Percentiles rank a stretch among this genome's conserved stretches.
Conservation (phyloP, 2,888 invertebrate genomes). For the Parnassius smintheus region DNA sequence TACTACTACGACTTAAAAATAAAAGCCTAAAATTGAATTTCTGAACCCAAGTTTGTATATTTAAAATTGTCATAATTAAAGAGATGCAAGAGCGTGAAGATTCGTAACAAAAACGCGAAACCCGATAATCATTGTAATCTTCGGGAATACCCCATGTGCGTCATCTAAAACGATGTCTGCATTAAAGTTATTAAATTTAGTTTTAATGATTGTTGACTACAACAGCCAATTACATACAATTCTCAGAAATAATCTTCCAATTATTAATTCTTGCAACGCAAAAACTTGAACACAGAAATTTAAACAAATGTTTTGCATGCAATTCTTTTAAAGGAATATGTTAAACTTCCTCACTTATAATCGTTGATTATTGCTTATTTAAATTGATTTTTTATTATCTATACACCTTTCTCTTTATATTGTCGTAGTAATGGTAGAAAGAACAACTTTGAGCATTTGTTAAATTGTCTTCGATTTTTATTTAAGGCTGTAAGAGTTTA, state of each 20-base stretch:
- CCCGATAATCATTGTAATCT: slow-evolving; percentile 13
- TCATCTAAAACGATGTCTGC: slow-evolving; percentile 9
- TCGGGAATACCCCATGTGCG: slow-evolving; percentile 16
- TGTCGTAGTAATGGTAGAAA: too few relatives aligned
- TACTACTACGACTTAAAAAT: too few relatives aligned
- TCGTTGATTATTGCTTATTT: too few relatives aligned
- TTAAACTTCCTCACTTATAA: too few relatives aligned
- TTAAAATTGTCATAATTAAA: background rate
- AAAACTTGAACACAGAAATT: slow-evolving; percentile 7
- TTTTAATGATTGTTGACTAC: slow-evolving; percentile 11
- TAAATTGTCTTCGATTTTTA: too few relatives aligned
- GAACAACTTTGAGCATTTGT: too few relatives aligned
- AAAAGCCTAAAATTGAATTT: too few relatives aligned
- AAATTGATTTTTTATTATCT: too few relatives aligned
- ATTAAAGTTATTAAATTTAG: background rate
- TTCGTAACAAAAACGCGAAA: slow-evolving; percentile 1
- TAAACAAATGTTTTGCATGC: background rate
- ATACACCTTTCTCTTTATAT: too few relatives aligned
- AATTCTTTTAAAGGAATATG: too few relatives aligned
- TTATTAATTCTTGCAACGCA: slow-evolving; percentile 1
- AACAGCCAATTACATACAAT: slow-evolving; percentile 3
- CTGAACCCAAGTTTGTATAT: background rate
- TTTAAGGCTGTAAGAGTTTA: too few relatives aligned
- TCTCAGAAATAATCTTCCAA: slow-evolving; percentile 23
- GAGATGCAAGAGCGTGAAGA: background rate